Percentiles rank a stretch among this genome's conserved stretches.
Evolutionary conservation across 2,888 invertebrate genomes (phyloP).

Genomic region (Noctua pronuba): DNA sequence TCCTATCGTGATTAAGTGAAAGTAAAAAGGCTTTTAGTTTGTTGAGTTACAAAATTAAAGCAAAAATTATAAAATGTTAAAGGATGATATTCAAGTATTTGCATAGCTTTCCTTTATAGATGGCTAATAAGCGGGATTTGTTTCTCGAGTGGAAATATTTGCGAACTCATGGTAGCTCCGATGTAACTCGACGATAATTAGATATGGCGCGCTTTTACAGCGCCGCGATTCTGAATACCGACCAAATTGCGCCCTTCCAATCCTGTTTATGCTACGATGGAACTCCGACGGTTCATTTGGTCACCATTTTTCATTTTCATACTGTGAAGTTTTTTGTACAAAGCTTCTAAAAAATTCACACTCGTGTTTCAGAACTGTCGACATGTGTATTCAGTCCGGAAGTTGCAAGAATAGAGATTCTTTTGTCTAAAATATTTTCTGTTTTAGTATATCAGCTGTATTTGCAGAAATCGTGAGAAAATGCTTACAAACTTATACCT

Average conservation of each 20-base stretch:
- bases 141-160: constrained; percentile 73
- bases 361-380: constrained; percentile 39
- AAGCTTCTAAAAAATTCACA: constrained; percentile 49
- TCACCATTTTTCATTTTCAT: constrained; percentile 75
- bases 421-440: constrained; percentile 28
- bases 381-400: constrained; percentile 35
- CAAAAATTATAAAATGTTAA: constrained; percentile 22
- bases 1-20: constrained; percentile 34
- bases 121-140: constrained; percentile 72
- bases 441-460: constrained; percentile 21
- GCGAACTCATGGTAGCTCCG: constrained; percentile 77
- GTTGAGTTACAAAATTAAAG: constrained; percentile 12
- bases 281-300: constrained; percentile 79
- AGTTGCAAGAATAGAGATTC: constrained; percentile 34
- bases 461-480: constrained; percentile 28
- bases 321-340: constrained; percentile 58
- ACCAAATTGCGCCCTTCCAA: constrained; percentile 89
- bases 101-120: constrained; percentile 35
- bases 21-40: constrained; percentile 43
- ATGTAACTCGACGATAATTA: constrained; percentile 88
- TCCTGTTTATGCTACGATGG: constrained; percentile 85
- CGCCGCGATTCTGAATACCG: constrained; percentile 87
- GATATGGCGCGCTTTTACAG: constrained; percentile 90
- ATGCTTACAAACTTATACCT: constrained; percentile 5
- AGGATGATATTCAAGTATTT: constrained; percentile 49